These are phyloP conservation scores for Desmophyllum pertusum DNA, from an alignment of 92 coral and sea anemone species.

Conservation along the genomic window DNA sequence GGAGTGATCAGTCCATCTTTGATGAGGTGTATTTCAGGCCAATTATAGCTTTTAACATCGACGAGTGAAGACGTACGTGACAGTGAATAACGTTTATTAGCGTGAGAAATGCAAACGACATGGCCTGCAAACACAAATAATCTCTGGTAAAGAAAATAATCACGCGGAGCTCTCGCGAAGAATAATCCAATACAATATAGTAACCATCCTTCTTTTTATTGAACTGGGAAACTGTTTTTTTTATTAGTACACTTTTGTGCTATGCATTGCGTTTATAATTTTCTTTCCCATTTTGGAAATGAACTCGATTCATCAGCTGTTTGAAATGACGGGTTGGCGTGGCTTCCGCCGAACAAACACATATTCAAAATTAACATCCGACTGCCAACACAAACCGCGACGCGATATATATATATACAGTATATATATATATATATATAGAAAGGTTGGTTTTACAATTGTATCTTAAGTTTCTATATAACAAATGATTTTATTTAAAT, in stretches of 20 bases:
- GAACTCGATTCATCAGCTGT: slow-evolving; percentile 8
- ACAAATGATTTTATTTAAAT: background rate
- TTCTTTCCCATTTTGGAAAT: slow-evolving; percentile 29
- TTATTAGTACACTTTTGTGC: background rate
- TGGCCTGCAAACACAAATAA: slow-evolving; percentile 7
- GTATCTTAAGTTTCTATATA: slow-evolving; percentile 17
- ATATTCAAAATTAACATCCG: slow-evolving; percentile 24
- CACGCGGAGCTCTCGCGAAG: background rate
- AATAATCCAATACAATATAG: too few species aligned
- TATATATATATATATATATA: background rate
- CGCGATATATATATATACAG: background rate
- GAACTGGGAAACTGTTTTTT: background rate
- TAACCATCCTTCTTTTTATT: too few species aligned
- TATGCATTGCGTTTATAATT: slow-evolving; percentile 22
- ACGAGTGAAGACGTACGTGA: slow-evolving; percentile 16
- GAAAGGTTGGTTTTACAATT: slow-evolving; percentile 25
- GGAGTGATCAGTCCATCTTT: slow-evolving; percentile 23
- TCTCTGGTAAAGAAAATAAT: background rate
- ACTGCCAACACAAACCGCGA: slow-evolving; percentile 9
- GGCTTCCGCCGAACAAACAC: slow-evolving; percentile 18
- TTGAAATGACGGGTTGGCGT: slow-evolving; percentile 26
- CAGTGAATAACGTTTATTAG: slow-evolving; percentile 5
- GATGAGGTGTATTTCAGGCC: slow-evolving; percentile 54
- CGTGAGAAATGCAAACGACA: slow-evolving; percentile 15
- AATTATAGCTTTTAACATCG: slow-evolving; percentile 20